Evolutionary conservation across 1,140 invertebrate genomes (phyloP).

Genomic region (Eumeta japonica): DNA sequence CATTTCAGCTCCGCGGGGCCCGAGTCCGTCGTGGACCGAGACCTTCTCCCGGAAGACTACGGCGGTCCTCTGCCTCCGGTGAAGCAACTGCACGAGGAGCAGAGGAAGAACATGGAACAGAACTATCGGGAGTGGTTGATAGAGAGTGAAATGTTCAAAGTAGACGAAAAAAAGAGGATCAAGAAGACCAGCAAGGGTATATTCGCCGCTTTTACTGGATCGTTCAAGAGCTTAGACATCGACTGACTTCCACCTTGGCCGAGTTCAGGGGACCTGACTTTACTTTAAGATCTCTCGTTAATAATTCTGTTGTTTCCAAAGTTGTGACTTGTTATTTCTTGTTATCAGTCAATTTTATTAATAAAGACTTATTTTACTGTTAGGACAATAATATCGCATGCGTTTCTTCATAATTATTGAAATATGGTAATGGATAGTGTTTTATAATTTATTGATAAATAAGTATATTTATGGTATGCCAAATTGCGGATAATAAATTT

Average conservation of each 20-base stretch:
- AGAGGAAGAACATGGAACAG: slow-evolving; percentile 48
- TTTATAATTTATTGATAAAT: too few species aligned
- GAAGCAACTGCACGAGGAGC: slow-evolving; percentile 49
- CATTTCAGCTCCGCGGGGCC: slow-evolving; percentile 56
- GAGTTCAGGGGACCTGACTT: slow-evolving; percentile 17
- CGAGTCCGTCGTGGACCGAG: slow-evolving; percentile 42
- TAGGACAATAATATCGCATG: too few species aligned
- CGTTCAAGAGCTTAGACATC: slow-evolving; percentile 48
- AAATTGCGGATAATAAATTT: too few species aligned
- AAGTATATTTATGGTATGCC: too few species aligned
- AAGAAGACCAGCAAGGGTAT: slow-evolving; percentile 52
- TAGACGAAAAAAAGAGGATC: slow-evolving; percentile 52
- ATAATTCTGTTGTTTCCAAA: too few species aligned
- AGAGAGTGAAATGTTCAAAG: slow-evolving; percentile 49
- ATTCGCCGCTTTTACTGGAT: slow-evolving; percentile 48
- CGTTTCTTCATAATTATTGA: too few species aligned
- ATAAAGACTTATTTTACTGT: too few species aligned
- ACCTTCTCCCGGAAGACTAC: slow-evolving; percentile 52
- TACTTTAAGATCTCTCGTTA: too few species aligned
- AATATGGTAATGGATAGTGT: too few species aligned
- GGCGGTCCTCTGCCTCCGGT: slow-evolving; percentile 45
- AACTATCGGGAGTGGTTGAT: slow-evolving; percentile 53
- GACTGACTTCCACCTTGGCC: slow-evolving; percentile 25
- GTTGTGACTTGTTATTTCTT: too few species aligned
- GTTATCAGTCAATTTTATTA: too few species aligned